phyloP scores from a whole-genome alignment of 2,888 invertebrate species.

The Oscheius onirici region DNA sequence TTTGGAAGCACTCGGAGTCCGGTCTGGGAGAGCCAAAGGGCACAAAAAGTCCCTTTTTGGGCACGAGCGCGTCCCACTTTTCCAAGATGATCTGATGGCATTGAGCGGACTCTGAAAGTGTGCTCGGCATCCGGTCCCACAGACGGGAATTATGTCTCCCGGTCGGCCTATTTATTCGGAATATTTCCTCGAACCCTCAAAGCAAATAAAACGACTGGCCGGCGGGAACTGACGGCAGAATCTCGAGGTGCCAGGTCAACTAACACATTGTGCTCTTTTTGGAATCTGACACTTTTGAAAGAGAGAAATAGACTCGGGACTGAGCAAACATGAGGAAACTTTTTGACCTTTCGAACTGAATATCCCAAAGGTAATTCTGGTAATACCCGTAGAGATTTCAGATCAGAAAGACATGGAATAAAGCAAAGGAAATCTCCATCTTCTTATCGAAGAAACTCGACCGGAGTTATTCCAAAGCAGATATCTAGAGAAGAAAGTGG shows the following conservation, averaged over 20 bases:
- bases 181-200: slow-evolving; percentile 34
- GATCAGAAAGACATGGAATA: not conserved
- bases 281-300: not conserved
- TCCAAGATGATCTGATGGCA: no score
- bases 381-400: no score
- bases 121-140: slow-evolving; percentile 22
- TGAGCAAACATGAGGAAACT: no score
- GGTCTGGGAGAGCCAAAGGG: not conserved
- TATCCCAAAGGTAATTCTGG: no score
- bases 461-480: no score
- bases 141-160: slow-evolving; percentile 18
- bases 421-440: not conserved
- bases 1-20: no score
- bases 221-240: slow-evolving; percentile 1
- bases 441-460: no score
- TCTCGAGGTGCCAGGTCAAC: not conserved
- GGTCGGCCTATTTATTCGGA: slow-evolving; percentile 30
- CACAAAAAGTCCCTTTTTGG: not conserved
- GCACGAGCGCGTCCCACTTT: no score
- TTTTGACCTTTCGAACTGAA: no score
- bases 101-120: not conserved
- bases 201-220: slow-evolving; percentile 32
- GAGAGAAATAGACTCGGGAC: not conserved
- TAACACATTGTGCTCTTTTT: no score
- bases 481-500: no score